These are phyloP conservation scores for Drosophila anceps DNA, from an alignment of 2,888 invertebrate species.

Conservation along the genomic window DNA sequence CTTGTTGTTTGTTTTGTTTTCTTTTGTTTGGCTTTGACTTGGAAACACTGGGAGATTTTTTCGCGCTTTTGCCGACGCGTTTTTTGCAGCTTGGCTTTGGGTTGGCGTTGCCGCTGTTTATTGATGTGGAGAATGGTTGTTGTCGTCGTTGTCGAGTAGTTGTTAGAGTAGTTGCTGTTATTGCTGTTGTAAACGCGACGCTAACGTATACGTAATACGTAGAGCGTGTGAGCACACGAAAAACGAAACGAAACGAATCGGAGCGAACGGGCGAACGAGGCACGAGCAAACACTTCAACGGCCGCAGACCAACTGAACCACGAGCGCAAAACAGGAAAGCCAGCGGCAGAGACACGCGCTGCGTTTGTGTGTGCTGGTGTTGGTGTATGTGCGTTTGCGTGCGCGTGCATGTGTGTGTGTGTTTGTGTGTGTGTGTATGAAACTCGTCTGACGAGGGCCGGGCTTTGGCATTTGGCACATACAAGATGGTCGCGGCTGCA, in stretches of 20 bases:
- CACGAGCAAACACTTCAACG: slow-evolving; percentile 80
- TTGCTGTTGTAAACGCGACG: slow-evolving; percentile 54
- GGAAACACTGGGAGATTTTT: slow-evolving; percentile 25
- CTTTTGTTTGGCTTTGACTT: slow-evolving; percentile 7
- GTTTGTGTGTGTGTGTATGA: slow-evolving; percentile 26
- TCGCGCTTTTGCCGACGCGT: slow-evolving; percentile 73
- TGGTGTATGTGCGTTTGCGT: slow-evolving; percentile 16
- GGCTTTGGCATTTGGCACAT: slow-evolving; percentile 75
- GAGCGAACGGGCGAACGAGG: slow-evolving; percentile 56
- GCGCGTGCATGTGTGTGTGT: slow-evolving; percentile 14
- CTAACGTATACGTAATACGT: slow-evolving; percentile 59
- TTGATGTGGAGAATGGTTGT: slow-evolving; percentile 29
- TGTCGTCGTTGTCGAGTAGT: slow-evolving; percentile 23
- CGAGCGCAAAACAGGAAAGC: slow-evolving; percentile 76
- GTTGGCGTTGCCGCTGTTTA: slow-evolving; percentile 41
- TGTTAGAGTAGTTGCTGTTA: slow-evolving; percentile 27
- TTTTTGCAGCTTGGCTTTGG: slow-evolving; percentile 51
- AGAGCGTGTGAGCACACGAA: slow-evolving; percentile 42
- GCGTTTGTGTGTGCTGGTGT: slow-evolving; percentile 7
- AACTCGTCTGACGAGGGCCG: slow-evolving; percentile 78
- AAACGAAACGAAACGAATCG: slow-evolving; percentile 40
- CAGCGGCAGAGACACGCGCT: slow-evolving; percentile 44
- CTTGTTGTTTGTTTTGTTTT: slow-evolving; percentile 30
- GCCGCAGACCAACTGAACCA: slow-evolving; percentile 85
- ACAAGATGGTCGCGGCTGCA: slow-evolving; percentile 75